These are phyloP conservation scores for Corythoichthys intestinalis DNA, from an alignment of 2,113 vertebrate species.

Conservation along the genomic window DNA sequence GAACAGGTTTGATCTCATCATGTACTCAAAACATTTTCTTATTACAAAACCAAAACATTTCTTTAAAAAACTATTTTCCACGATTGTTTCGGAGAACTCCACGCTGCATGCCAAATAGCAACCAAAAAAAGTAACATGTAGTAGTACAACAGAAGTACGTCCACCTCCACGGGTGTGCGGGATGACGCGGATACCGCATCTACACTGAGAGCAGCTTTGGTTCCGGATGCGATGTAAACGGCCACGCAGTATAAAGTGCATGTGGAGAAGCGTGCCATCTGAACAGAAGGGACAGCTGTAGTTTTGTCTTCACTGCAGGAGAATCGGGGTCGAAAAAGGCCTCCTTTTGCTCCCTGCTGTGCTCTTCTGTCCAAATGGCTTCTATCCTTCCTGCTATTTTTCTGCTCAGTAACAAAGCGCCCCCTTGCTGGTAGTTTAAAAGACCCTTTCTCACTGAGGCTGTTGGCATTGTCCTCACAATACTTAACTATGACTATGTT, in stretches of 20 bases:
- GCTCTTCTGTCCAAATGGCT: constrained; percentile 52
- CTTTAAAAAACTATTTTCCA: not conserved
- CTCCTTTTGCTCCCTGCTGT: constrained; percentile 54
- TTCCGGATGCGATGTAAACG: constrained; percentile 20
- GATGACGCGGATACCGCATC: not conserved
- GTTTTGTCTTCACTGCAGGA: constrained; percentile 59
- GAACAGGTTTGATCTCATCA: constrained; percentile 14
- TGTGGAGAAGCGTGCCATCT: constrained; percentile 48
- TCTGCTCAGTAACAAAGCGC: constrained; percentile 67
- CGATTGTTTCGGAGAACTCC: constrained; percentile 10
- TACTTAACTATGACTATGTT: constrained; percentile 45
- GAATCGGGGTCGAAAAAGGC: constrained; percentile 46
- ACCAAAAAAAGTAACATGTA: too few species aligned
- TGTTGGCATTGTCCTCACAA: constrained; percentile 50
- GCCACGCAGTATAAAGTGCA: constrained; percentile 54
- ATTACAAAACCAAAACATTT: constrained; percentile 15
- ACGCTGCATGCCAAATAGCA: not conserved
- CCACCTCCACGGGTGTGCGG: constrained; percentile 3
- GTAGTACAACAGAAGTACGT: not conserved
- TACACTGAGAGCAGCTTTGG: constrained; percentile 10
- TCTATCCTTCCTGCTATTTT: constrained; percentile 27
- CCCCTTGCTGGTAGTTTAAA: constrained; percentile 32
- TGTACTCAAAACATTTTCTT: constrained; percentile 23
- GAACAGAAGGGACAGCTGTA: constrained; percentile 67
- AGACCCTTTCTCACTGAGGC: constrained; percentile 28